Evolutionary conservation across 2,888 invertebrate species (phyloP).

Genomic region (Blomia tropicalis): DNA sequence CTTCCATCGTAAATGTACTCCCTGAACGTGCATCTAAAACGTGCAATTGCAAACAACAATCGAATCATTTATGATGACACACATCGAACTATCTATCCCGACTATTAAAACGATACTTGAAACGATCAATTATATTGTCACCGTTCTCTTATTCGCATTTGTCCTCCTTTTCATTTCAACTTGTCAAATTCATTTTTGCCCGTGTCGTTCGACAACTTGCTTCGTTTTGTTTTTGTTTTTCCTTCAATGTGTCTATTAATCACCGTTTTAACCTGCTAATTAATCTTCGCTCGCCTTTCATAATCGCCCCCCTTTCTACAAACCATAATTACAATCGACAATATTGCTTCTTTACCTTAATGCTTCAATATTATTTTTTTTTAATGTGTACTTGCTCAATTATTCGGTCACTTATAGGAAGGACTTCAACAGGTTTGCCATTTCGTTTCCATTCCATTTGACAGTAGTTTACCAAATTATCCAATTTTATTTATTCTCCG

Average conservation of each 20-base stretch:
- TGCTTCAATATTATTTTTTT: neutral
- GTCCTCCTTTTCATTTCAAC: too few species aligned
- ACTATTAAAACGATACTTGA: too few species aligned
- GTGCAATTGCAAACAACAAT: too few species aligned
- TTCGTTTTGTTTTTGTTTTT: neutral
- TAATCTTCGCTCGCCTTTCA: neutral
- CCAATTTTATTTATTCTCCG: neutral
- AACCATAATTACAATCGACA: neutral
- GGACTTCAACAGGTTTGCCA: conserved; percentile 9
- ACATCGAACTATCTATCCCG: too few species aligned
- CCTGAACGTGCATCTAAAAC: too few species aligned
- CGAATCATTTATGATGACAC: too few species aligned
- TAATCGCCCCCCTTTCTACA: neutral
- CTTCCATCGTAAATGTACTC: too few species aligned
- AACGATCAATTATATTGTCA: too few species aligned
- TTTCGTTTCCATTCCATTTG: neutral
- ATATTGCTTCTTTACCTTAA: neutral
- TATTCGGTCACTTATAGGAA: neutral
- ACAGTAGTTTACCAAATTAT: neutral
- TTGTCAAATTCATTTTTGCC: too few species aligned
- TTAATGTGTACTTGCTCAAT: neutral
- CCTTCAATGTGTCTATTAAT: neutral
- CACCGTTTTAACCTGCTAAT: neutral
- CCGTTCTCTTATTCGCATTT: too few species aligned
- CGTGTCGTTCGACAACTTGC: too few species aligned